A percentile compares a stretch with the other conserved stretches of the same genome.
phyloP scores from a whole-genome alignment of 2,888 invertebrate species.

The Tanypteryx hageni region DNA sequence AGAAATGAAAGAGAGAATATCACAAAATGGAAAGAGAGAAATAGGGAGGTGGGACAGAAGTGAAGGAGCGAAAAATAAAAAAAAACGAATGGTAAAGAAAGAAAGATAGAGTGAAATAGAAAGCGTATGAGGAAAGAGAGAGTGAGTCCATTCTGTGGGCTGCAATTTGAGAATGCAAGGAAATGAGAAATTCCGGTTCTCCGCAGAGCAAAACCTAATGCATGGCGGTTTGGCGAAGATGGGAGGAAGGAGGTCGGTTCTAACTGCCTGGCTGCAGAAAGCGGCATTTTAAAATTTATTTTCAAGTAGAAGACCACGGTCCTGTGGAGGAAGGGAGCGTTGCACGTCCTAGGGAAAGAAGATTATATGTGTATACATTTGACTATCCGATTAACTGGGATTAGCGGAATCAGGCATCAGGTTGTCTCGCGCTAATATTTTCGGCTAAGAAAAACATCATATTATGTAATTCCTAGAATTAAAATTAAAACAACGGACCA shows the following conservation, averaged over 20 bases:
- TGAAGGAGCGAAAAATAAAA: background rate
- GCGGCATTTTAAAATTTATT: too few species aligned
- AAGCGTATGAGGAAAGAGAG: background rate
- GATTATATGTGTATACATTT: background rate
- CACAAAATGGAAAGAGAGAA: background rate
- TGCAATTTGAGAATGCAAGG: background rate
- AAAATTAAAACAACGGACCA: too few species aligned
- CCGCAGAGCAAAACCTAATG: conserved; percentile 34
- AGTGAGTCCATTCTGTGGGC: background rate
- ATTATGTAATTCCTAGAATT: too few species aligned
- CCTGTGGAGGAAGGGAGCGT: too few species aligned
- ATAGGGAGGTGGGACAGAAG: too few species aligned
- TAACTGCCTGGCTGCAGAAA: too few species aligned
- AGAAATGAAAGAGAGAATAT: background rate
- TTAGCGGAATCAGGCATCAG: too few species aligned
- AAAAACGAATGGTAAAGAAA: background rate
- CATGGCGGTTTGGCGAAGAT: background rate
- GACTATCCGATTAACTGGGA: too few species aligned
- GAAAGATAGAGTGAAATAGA: background rate
- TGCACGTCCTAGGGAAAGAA: background rate
- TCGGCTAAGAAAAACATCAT: too few species aligned
- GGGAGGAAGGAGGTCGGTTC: background rate
- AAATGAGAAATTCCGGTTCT: conserved; percentile 45
- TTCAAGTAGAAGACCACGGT: too few species aligned
- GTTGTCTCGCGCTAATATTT: too few species aligned